Base-by-base conservation (phyloP, 2,888 invertebrate species). In the Volucella inflata region DNA sequence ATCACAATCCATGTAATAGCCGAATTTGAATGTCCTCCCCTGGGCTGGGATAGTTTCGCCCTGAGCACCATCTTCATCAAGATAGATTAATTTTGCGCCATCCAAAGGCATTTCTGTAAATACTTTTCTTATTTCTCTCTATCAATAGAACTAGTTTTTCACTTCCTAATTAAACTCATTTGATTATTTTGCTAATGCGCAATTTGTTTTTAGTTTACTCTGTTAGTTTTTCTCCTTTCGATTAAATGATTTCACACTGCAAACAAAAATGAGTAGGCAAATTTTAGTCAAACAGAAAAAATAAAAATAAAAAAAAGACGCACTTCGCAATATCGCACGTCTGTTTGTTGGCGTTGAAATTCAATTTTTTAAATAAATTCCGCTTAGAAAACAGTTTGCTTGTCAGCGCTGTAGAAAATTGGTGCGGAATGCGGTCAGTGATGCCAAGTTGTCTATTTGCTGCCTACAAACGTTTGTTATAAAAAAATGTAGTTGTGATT, bases 11-110 rank as follows among this genome's bases (percentile, higher is more conserved):
- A 89, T 78, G 77, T 88, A 91, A 62, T 91, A 91, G 12, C 92
- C 92, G 40, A 92, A 87, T 30, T 88, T 89, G 59, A 91, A 91
- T 57, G 89, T 89, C 44, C 89, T 90, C 46, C 91, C 92, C 64
- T 90, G 90, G 40, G 90, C 90, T 38, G 64, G 36, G 62, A 89
- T 84, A 0, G 74, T 74, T 16, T 84, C 38, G 8, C 65, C 87
- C 11, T 80, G 42, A 11, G 65, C 75, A 17, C 87, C 60, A 62
- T 71, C 76, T 48, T 88, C 88, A 59, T 89, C 88, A 6, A 90
- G 87, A 72, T 88, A 89, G 55, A 89, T 88, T 59, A 91, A 87
- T 87, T 91, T 89, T 44, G 89, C 91, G 87, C 92, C 91, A 87
- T 89, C 88, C 67, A 91, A 87, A 67, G 90, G 88, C 91, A 91